Percentiles rank a stretch among this genome's conserved stretches.
phyloP scores from a whole-genome alignment of 1,140 invertebrate genomes.

The Halyomorpha halys region DNA sequence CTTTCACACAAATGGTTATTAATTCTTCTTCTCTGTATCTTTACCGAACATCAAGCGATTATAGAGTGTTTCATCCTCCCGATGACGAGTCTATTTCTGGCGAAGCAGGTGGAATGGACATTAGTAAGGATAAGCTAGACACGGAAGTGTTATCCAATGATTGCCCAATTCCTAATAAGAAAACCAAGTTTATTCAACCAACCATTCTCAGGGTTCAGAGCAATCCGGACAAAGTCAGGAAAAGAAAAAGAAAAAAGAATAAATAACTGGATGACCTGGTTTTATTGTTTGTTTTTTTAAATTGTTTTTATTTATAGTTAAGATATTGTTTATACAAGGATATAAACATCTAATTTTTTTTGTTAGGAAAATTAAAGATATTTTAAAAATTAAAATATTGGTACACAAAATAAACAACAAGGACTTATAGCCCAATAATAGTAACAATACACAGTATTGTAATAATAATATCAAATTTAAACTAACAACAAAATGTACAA shows the following conservation, averaged over 20 bases:
- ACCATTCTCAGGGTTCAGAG: constrained; percentile 16
- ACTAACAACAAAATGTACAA: constrained; percentile 14
- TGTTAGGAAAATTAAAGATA: not conserved
- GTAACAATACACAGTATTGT: constrained; percentile 28
- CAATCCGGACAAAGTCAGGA: constrained; percentile 7
- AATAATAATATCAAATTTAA: constrained; percentile 2
- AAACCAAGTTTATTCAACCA: not conserved
- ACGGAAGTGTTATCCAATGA: no score
- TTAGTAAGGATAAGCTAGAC: no score
- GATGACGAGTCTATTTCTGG: not conserved
- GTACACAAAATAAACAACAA: constrained; percentile 14
- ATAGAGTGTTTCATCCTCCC: constrained; percentile 19
- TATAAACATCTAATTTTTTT: constrained; percentile 13
- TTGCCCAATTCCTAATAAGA: not conserved
- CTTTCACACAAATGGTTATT: not conserved
- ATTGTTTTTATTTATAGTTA: not conserved
- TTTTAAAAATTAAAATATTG: constrained; percentile 9
- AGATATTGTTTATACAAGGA: not conserved
- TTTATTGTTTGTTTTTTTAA: not conserved
- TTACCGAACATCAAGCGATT: not conserved
- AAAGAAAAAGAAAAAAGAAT: not conserved
- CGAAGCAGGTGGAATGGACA: not conserved
- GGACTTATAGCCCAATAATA: constrained; percentile 17
- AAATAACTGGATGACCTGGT: not conserved
- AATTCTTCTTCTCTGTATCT: not conserved